Evolutionary conservation across 2,113 vertebrate species (phyloP).

Genomic region (Poeciliopsis prolifica): DNA sequence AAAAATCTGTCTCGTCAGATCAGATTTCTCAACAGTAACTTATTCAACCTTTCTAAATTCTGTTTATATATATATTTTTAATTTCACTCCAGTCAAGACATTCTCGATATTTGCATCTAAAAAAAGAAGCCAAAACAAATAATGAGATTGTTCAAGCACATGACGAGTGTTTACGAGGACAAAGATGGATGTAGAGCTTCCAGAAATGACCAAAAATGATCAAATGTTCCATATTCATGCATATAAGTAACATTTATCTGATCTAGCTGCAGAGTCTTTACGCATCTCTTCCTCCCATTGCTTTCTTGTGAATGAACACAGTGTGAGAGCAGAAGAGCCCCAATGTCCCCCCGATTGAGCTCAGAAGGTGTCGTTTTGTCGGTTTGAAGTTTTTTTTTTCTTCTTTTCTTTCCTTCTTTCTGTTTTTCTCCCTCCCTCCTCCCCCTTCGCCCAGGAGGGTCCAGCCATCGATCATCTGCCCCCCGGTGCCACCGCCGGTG

Average conservation of each 20-base stretch:
- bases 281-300: conserved; percentile 27
- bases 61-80: too few species aligned
- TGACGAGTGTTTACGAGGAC: neutral
- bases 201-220: neutral
- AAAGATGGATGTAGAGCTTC: neutral
- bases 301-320: neutral
- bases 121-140: conserved; percentile 8
- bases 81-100: conserved; percentile 26
- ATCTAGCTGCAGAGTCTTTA: neutral
- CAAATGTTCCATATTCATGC: neutral
- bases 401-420: neutral
- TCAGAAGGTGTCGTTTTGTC: conserved; percentile 49
- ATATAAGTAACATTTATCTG: neutral
- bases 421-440: neutral
- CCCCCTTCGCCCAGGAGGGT: conserved; percentile 43
- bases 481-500: conserved; percentile 56
- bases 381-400: conserved; percentile 37
- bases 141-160: conserved; percentile 4
- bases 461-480: conserved; percentile 65
- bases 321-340: conserved; percentile 20
- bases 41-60: conserved; percentile 8
- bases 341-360: conserved; percentile 38
- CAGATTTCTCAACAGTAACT: neutral
- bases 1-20: too few species aligned
- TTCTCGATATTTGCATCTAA: neutral